Conservation (phyloP, 1,140 invertebrate genomes). For the Neodiprion virginianus region DNA sequence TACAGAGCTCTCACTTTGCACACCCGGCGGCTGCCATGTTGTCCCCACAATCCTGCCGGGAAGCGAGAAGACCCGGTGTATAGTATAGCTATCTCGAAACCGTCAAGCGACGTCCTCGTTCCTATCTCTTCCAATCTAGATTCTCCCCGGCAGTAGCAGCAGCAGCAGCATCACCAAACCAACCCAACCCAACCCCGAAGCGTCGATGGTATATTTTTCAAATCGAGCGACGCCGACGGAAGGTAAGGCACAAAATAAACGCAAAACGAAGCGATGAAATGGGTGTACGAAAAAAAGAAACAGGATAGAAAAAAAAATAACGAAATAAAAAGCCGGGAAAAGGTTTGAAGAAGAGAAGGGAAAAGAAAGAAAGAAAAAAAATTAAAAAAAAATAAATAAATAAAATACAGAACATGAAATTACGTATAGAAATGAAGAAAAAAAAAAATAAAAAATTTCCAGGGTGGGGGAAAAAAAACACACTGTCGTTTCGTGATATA, state of each 20-base stretch:
- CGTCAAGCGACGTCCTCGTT: not conserved
- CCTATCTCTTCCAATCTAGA: slow-evolving; percentile 7
- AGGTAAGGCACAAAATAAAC: not conserved
- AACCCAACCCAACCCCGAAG: not conserved
- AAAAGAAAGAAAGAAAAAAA: not conserved
- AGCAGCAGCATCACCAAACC: too few relatives aligned
- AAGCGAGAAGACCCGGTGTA: not conserved
- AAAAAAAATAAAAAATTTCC: not conserved
- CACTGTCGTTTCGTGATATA: slow-evolving; percentile 9
- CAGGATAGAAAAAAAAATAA: not conserved
- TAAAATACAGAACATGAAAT: not conserved
- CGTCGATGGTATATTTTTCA: slow-evolving; percentile 5
- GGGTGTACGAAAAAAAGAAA: not conserved
- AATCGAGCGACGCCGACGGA: not conserved
- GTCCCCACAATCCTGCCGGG: not conserved
- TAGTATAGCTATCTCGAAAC: not conserved
- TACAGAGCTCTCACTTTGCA: not conserved
- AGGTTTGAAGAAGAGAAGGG: not conserved
- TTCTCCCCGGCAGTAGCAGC: not conserved
- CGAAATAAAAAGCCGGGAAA: not conserved
- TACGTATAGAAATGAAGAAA: too few relatives aligned
- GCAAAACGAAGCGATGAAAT: not conserved
- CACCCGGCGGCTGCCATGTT: not conserved
- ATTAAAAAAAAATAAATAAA: not conserved
- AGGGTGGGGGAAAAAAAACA: not conserved